Evolutionary conservation across 2,888 invertebrate genomes (phyloP), one percentile per base, ranked within the genome.

Genomic region (Drosophila kanekoi): DNA sequence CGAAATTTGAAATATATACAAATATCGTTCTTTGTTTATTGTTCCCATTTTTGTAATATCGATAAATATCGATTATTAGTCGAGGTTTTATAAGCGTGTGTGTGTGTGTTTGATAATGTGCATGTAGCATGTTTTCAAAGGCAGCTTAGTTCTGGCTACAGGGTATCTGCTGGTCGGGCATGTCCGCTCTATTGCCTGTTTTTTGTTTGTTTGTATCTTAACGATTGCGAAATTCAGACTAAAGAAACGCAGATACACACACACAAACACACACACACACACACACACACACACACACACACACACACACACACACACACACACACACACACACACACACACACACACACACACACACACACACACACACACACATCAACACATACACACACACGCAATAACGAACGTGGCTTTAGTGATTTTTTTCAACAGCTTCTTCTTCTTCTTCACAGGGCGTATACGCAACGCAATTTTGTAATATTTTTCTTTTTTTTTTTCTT

Each of bases 141-240:
- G 23, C 23, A 5, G 5, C 23, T 23, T 5, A 1, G 5, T 28
- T 0, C 10, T 16, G 16, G 14, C 16, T 41, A 18, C 32, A 68
- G 70, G 37, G 43, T 32, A 70, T 37, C 23, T 9, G 0, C 0
- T 9, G 23, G 53, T 44, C 38, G 13, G 13, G 41, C 37, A 11
- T 4, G 1, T 28, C 8, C 33, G 45, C 14, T n/a, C n/a, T 9
- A n/a, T 33, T 20, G n/a, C 1, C 13, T 23, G n/a, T 10, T 10
- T 28, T 28, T 14, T 32, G 28, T 40, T 52, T 53, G 23, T 28
- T 68, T 56, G 37, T 66, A 41, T 41, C 48, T 63, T 14, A 45
- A 32, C 14, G 62, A 72, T 75, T 77, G 63, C 75, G 37, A 77
- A 72, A 72, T 72, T 49, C 66, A 66, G 76, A 58, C 71, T 70